Percentiles rank a stretch among this genome's conserved stretches.
Evolutionary conservation across 2,888 invertebrate species (phyloP).

Genomic region (Brachynemurus nebulosus): DNA sequence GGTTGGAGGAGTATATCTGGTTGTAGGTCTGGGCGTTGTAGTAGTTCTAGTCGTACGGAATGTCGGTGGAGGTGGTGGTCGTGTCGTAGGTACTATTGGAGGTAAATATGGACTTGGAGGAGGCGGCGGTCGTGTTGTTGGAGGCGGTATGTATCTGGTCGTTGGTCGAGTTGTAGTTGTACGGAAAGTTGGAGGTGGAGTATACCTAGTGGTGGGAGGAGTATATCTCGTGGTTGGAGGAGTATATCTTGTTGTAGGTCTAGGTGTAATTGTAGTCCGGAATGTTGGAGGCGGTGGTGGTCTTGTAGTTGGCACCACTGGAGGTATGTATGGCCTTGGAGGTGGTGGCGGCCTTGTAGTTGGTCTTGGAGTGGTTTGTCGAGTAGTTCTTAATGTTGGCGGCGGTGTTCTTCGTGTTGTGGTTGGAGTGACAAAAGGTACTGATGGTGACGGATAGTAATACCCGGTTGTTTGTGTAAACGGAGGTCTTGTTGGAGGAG

Average conservation of each 20-base stretch:
- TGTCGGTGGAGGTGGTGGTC: background rate
- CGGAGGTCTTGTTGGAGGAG: slow-evolving; percentile 2
- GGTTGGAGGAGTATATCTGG: too few relatives aligned
- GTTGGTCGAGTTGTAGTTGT: slow-evolving; percentile 3
- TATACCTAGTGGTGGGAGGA: too few relatives aligned
- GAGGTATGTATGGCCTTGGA: background rate
- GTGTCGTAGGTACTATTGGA: background rate
- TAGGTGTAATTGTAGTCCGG: background rate
- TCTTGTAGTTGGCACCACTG: background rate
- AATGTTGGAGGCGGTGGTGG: background rate
- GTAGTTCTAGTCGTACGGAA: background rate
- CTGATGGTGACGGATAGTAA: background rate
- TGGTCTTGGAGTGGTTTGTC: background rate
- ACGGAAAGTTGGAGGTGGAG: background rate
- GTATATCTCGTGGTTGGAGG: too few relatives aligned
- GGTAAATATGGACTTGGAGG: slow-evolving; percentile 5
- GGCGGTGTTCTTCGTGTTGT: background rate
- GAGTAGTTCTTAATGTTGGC: background rate
- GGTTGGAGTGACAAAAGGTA: background rate
- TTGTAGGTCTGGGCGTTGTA: slow-evolving; percentile 5
- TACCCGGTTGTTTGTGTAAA: background rate
- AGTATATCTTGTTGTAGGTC: too few relatives aligned
- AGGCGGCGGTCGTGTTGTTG: background rate
- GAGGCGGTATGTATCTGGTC: background rate
- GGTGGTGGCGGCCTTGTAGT: slow-evolving; percentile 1